A percentile compares a stretch with the other conserved stretches of the same genome.
Evolutionary conservation across 2,888 invertebrate species (phyloP).

Genomic region (Ophion ventricosus): DNA sequence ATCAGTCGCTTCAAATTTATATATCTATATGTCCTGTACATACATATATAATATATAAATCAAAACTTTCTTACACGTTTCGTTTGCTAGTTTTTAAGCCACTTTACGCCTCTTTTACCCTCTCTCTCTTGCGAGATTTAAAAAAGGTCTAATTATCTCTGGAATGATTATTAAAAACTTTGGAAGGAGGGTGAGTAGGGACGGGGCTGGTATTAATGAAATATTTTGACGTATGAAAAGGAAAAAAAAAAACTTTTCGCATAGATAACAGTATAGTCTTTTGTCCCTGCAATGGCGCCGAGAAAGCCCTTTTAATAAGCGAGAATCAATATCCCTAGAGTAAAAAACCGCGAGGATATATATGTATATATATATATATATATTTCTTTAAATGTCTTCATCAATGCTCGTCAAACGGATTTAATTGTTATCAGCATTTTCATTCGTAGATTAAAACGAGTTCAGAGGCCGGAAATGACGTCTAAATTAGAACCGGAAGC

Average conservation of each 20-base stretch:
- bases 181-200: constrained; percentile 42
- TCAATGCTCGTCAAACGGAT: neutral
- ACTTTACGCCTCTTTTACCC: constrained; percentile 59
- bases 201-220: constrained; percentile 52
- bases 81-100: constrained; percentile 29
- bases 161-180: constrained; percentile 77
- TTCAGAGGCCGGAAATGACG: constrained; percentile 43
- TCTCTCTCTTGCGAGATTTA: constrained; percentile 39
- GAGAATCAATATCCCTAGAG: constrained; percentile 50
- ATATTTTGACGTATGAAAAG: constrained; percentile 65
- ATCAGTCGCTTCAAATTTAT: constrained; percentile 55
- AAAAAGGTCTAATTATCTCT: constrained; percentile 67
- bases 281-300: constrained; percentile 54
- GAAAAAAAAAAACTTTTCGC: constrained; percentile 13
- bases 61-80: constrained; percentile 27
- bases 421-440: constrained; percentile 1
- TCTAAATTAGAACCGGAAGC: constrained; percentile 66
- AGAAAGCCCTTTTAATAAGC: constrained; percentile 47
- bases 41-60: constrained; percentile 51
- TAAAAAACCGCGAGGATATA: constrained; percentile 57
- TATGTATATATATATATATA: neutral
- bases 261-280: constrained; percentile 35
- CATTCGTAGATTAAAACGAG: constrained; percentile 22
- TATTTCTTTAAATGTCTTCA: constrained; percentile 19
- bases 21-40: constrained; percentile 50